A percentile compares a stretch with the other conserved stretches of the same genome.
phyloP scores from a whole-genome alignment of 2,888 invertebrate genomes.

The Congeria kusceri region DNA sequence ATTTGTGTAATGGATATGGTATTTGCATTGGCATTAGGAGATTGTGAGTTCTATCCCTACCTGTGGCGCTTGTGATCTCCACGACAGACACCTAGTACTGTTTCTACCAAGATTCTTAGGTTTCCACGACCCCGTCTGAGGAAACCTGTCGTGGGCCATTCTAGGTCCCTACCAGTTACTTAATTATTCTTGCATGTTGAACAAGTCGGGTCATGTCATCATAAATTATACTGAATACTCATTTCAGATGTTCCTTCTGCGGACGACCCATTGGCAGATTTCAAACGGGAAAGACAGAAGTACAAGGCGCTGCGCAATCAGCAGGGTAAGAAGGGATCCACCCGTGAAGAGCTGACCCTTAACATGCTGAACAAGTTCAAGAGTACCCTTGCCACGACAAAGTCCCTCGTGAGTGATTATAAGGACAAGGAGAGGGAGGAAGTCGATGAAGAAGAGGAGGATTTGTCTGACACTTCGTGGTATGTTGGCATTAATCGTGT shows the following conservation, averaged over 20 bases:
- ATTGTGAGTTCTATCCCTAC: too few relatives aligned
- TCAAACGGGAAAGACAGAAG: constrained; percentile 79
- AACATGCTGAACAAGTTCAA: constrained; percentile 93
- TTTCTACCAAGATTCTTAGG: too few relatives aligned
- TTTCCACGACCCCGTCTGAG: too few relatives aligned
- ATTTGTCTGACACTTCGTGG: constrained; percentile 84
- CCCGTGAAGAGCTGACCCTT: constrained; percentile 88
- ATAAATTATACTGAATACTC: too few relatives aligned
- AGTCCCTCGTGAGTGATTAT: constrained; percentile 86
- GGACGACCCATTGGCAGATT: constrained; percentile 75
- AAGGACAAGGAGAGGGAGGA: constrained; percentile 86
- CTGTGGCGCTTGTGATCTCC: too few relatives aligned
- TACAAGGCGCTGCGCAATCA: constrained; percentile 77
- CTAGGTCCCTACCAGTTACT: too few relatives aligned
- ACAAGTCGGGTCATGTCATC: too few relatives aligned
- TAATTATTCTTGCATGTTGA: too few relatives aligned
- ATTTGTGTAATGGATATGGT: too few relatives aligned
- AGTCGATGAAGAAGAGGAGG: constrained; percentile 83
- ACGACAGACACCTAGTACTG: too few relatives aligned
- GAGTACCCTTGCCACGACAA: constrained; percentile 90
- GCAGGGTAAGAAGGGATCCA: constrained; percentile 74
- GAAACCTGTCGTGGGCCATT: too few relatives aligned
- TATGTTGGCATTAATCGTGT: constrained; percentile 61
- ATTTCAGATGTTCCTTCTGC: constrained; percentile 24
- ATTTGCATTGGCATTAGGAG: too few relatives aligned